Evolutionary conservation across 2,888 invertebrate species (phyloP).

Genomic region (Diarsia dahlii): DNA sequence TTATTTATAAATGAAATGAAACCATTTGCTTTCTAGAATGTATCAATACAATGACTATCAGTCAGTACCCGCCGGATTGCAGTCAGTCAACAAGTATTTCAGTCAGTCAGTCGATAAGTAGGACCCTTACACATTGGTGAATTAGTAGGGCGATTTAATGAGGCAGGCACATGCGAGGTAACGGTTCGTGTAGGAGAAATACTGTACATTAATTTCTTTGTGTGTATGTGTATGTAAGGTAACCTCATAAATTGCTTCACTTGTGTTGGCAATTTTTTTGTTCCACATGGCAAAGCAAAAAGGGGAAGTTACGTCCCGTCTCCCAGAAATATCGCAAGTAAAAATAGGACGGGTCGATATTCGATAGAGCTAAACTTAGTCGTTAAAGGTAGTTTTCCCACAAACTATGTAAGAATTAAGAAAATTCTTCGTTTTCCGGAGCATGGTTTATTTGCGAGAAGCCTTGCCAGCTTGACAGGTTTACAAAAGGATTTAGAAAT

Average conservation of each 20-base stretch:
- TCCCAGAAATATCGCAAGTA: slow-evolving; percentile 4
- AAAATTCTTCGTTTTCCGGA: slow-evolving; percentile 13
- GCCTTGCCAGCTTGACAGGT: slow-evolving; percentile 37
- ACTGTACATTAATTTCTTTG: neutral
- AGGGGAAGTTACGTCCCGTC: neutral
- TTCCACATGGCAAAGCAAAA: neutral
- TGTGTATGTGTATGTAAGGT: neutral
- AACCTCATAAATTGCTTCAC: slow-evolving; percentile 5
- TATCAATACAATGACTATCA: slow-evolving; percentile 25
- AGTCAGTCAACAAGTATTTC: slow-evolving; percentile 21
- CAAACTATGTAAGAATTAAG: slow-evolving; percentile 1
- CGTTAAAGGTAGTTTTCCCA: neutral
- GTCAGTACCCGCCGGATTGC: slow-evolving; percentile 44
- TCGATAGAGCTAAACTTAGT: neutral
- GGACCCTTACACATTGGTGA: slow-evolving; percentile 30
- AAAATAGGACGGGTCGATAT: slow-evolving; percentile 37
- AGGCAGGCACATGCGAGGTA: slow-evolving; percentile 20
- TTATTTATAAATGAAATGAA: slow-evolving; percentile 32
- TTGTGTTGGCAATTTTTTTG: neutral
- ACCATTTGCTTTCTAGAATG: slow-evolving; percentile 11
- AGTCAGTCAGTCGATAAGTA: slow-evolving; percentile 28
- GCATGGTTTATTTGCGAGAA: slow-evolving; percentile 24
- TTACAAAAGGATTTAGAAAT: slow-evolving; percentile 25
- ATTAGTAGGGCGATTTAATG: slow-evolving; percentile 41
- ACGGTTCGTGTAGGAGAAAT: slow-evolving; percentile 29